Evolutionary conservation across 2,797 vertebrate genomes (phyloP).

Genomic region (Mycteria americana): DNA sequence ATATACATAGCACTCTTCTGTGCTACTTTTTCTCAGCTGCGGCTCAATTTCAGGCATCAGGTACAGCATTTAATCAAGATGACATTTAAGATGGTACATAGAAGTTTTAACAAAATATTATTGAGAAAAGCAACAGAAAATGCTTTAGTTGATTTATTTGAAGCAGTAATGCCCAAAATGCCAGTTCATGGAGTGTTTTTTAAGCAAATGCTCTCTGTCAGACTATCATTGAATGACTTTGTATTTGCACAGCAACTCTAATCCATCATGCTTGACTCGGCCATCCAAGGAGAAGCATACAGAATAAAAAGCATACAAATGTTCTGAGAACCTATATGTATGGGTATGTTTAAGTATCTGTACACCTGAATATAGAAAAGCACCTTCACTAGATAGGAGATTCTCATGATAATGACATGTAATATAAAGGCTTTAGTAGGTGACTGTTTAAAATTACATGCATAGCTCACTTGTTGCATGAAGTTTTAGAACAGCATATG

Average conservation of each 20-base stretch:
- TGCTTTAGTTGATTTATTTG: constrained; percentile 44
- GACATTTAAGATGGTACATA: neutral
- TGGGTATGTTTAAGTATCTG: neutral
- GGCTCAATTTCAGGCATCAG: neutral
- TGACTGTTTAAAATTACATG: neutral
- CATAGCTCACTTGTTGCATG: neutral
- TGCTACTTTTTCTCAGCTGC: neutral
- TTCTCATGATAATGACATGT: neutral
- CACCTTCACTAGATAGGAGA: neutral
- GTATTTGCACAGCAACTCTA: neutral
- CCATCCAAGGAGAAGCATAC: neutral
- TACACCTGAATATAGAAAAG: neutral
- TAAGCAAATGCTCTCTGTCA: constrained; percentile 24
- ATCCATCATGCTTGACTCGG: neutral
- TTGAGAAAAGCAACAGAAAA: neutral
- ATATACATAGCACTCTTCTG: neutral
- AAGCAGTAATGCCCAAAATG: constrained; percentile 8
- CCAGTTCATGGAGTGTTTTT: neutral
- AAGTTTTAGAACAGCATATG: neutral
- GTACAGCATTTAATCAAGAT: constrained; percentile 44
- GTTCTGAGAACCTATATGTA: neutral
- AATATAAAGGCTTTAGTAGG: neutral
- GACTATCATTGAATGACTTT: constrained; percentile 35
- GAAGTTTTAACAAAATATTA: constrained; percentile 34
- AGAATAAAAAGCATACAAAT: neutral